Evolutionary conservation across 1,140 invertebrate species (phyloP), one percentile per base, ranked within the genome.

Genomic region (Panulirus ornatus): DNA sequence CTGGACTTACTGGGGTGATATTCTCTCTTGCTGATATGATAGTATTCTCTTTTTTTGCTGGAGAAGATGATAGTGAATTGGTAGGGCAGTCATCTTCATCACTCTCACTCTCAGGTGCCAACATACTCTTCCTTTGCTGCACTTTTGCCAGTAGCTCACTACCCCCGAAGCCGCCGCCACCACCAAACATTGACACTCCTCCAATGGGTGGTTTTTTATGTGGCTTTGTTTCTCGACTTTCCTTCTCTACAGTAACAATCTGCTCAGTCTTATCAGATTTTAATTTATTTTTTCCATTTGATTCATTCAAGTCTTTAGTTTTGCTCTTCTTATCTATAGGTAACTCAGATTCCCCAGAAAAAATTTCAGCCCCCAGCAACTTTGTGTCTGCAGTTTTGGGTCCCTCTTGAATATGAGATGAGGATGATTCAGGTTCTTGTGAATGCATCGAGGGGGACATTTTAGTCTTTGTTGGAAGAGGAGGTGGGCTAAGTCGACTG

Each of bases 141-240:
- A 91, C 86, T 38, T 89, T 91, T 5, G 87, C 87, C 34, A 91
- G 71, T 3, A 91, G 47, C 47, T 91, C 91, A 30, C 36, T 86
- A 3, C 82, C 82, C 44, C 91, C 87, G 3, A 82, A 30, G 0
- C 73, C 63, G 0, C 73, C 63, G 16, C 88, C 79, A n/a, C 81
- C 42, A 2, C 91, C 87, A 71, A 91, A 91, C 73, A 91, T 66
- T 42, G 91, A 91, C 19, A 91, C 91, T 70, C 86, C 91, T 27
- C 91, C 91, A 51, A 85, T 38, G 38, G 87, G 91, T 14, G 86
- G 86, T 58, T 91, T 91, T 66, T 89, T 88, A 58, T 54, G 75
- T 58, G 79, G 88, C 30, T 84, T 84, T 40, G 73, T 71, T 42
- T 83, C 79, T 75, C 34, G 38, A 22, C 8, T 38, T 81, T 51